A percentile compares a stretch with the other conserved stretches of the same genome.
These are phyloP conservation scores for Plutella xylostella DNA, from an alignment of 2,888 invertebrate species.

Conservation along the genomic window DNA sequence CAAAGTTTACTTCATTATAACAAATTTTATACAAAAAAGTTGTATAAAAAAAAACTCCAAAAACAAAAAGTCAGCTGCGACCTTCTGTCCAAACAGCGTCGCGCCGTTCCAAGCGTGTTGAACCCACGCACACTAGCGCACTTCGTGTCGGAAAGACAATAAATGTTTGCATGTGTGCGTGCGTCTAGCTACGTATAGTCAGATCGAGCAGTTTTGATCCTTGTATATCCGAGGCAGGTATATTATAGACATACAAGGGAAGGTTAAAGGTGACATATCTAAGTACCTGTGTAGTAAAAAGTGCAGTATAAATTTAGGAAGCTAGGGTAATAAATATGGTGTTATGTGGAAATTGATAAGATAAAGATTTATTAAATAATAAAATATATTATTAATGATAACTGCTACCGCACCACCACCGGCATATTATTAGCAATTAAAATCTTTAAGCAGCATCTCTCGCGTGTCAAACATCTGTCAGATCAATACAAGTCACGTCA, in stretches of 20 bases:
- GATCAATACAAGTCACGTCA: too few relatives aligned
- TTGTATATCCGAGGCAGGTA: constrained; percentile 14
- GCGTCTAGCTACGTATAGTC: constrained; percentile 29
- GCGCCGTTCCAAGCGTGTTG: constrained; percentile 31
- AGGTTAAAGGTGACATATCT: constrained; percentile 9
- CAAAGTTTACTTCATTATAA: too few relatives aligned
- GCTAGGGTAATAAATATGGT: too few relatives aligned
- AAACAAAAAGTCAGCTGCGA: constrained; percentile 35
- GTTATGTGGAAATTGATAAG: too few relatives aligned
- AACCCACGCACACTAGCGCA: constrained; percentile 38
- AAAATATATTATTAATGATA: too few relatives aligned
- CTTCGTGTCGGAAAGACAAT: constrained; percentile 32
- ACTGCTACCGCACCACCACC: too few relatives aligned
- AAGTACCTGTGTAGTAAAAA: background rate
- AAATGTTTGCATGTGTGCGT: constrained; percentile 30
- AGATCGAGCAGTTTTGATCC: constrained; percentile 28
- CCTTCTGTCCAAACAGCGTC: too few relatives aligned
- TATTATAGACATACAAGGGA: background rate
- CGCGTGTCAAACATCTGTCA: too few relatives aligned
- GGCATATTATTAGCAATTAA: too few relatives aligned
- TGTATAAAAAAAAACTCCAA: constrained; percentile 17
- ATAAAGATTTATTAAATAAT: too few relatives aligned
- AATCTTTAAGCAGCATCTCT: too few relatives aligned
- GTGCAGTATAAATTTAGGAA: background rate
- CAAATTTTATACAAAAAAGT: constrained; percentile 7